Conservation (phyloP, 2,113 vertebrate species). For the Megalops atlanticus region DNA sequence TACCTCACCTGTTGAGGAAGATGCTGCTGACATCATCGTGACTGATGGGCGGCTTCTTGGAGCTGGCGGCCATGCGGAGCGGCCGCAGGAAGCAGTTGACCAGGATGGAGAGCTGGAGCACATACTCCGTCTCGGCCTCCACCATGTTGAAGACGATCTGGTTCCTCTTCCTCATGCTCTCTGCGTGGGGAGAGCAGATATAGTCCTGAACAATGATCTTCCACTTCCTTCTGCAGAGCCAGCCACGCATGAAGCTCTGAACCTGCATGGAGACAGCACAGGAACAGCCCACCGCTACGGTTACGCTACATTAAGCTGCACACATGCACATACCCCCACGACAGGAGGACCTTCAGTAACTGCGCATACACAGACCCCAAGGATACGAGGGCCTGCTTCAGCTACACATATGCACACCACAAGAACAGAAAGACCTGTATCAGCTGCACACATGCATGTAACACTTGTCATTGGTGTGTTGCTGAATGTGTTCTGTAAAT, state of each 20-base stretch:
- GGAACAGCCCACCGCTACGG: background rate
- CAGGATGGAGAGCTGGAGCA: constrained; percentile 91
- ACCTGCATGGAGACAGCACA: constrained; percentile 69
- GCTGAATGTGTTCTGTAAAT: background rate
- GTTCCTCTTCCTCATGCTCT: constrained; percentile 97
- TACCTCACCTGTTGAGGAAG: constrained; percentile 91
- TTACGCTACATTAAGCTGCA: background rate
- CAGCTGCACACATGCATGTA: background rate
- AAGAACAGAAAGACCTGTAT: background rate
- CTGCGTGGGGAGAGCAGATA: constrained; percentile 94
- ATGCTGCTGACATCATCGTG: constrained; percentile 94
- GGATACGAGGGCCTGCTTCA: too few species aligned
- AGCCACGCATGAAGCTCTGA: constrained; percentile 96
- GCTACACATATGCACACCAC: too few species aligned
- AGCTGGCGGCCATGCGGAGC: constrained; percentile 94
- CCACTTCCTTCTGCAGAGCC: constrained; percentile 96
- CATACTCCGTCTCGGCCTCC: constrained; percentile 92
- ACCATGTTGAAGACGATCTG: constrained; percentile 98
- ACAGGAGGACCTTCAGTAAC: background rate
- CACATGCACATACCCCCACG: background rate
- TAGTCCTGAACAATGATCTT: constrained; percentile 98
- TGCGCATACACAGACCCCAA: background rate
- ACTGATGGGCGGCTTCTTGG: constrained; percentile 93
- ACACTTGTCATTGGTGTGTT: background rate
- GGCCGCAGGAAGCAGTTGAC: constrained; percentile 94